These are phyloP conservation scores for Tylochromis polylepis DNA, from an alignment of 2,113 vertebrate genomes.

Conservation along the genomic window DNA sequence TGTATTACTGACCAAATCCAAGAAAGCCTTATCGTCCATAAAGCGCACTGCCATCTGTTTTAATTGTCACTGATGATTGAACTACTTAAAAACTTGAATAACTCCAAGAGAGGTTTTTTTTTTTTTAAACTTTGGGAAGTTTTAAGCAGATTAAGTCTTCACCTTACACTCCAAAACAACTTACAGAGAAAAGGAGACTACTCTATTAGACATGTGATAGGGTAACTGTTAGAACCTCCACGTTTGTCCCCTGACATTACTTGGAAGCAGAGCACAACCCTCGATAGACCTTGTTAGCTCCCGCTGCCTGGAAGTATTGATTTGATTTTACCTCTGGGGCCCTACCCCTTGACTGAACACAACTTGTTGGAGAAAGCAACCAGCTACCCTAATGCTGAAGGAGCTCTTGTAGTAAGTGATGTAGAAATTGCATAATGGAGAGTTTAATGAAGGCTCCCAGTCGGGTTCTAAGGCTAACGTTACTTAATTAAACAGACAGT, in stretches of 20 bases:
- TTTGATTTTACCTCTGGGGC: constrained; percentile 57
- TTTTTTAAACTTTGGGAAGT: neutral
- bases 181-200: neutral
- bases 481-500: constrained; percentile 50
- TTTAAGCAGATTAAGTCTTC: neutral
- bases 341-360: neutral
- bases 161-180: neutral
- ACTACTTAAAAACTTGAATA: neutral
- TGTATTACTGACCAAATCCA: neutral
- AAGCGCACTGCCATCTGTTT: neutral
- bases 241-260: constrained; percentile 50
- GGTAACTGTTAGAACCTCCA: constrained; percentile 18
- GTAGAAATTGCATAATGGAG: constrained; percentile 47
- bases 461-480: constrained; percentile 19
- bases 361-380: neutral
- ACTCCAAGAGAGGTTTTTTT: neutral
- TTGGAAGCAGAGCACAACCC: constrained; percentile 45
- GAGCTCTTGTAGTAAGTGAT: constrained; percentile 37
- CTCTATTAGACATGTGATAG: constrained; percentile 33
- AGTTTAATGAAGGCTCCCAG: constrained; percentile 46
- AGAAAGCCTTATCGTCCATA: neutral
- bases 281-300: constrained; percentile 62
- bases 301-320: constrained; percentile 57
- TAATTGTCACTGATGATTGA: neutral
- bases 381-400: constrained; percentile 4